Base-by-base conservation (phyloP, 2,113 vertebrate genomes). In the Megaceryle maxima region DNA sequence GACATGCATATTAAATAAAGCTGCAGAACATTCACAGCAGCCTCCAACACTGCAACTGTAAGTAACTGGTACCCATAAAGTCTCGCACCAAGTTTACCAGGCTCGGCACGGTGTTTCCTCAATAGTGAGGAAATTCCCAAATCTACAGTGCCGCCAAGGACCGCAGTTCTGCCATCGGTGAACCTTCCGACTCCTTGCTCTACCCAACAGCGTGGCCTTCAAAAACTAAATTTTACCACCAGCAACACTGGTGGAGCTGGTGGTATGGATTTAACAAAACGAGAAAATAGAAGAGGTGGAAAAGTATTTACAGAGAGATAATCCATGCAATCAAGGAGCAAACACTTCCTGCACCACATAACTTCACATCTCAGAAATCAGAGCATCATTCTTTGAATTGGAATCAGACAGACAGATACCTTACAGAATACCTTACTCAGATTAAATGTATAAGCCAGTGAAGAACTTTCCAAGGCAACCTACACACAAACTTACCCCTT, bases 401-500 rank as follows among this genome's bases (percentile, higher is more conserved):
- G 64, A 33, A 21, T 3, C 11, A 13, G 50, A 66, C 41, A 33
- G 51, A 33, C 44, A 7, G 6, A 37, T 37, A 17, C 44, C 18
- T 15, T 3, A 21, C 7, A 39, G 70, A 60, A 56, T 7, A 13
- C 48, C 76, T 53, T 2, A 24, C 33, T 24, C 51, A 10, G 17
- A 64, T 7, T 3, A 25, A 56, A 3, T 17, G 28, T 0, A 5
- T 2, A 41, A 68, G 6, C 51, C 74, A 50, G 25, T 2, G 29
- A 66, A 79, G 55, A 67, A 69, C 48, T 62, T 95, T 39, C 76
- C 90, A 86, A 51, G 48, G 74, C 48, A 73, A 55, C 37, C 41
- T 64, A 56, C 33, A 8, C 2, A 35, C 10, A 66, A 50, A 98
- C 99, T 99, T 97, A 99, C 99, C 99, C 99, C 99, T 98, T 99